Base-by-base conservation (phyloP, 2,888 invertebrate genomes). In the Tenthredo amoena region DNA sequence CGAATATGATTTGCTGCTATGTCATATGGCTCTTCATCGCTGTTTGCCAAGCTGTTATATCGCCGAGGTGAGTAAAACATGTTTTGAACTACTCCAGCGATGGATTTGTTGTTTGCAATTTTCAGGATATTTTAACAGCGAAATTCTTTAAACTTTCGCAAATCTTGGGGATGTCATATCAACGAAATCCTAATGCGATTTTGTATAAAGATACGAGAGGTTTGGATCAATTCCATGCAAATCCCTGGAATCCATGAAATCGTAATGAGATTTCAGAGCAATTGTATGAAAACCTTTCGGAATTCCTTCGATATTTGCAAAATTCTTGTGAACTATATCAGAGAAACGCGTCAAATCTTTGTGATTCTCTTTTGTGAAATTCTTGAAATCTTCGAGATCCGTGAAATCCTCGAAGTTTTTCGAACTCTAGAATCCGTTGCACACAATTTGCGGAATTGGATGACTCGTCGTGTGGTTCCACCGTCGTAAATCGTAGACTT, bases 1-100 rank as follows among this genome's bases (percentile, higher is more conserved):
- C 98, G 21, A 99, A 99, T 93, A 97, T 99, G 95, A 95, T 98
- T 92, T 98, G 98, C 94, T 98, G 98, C 90, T 97, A 98, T 92
- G 96, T 98, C 89, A 96, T 99, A 87, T 98, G 99, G 98, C 94
- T 98, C 74, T 97, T 98, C 92, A 97, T 98, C 82, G 96, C 97
- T 1, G 94, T 96, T 82, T 97, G 97, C 87, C 98, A 98, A 93
- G 94, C 95, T 72, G 95, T 97, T 83, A 96, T 97, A 90, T 95
- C 97, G 90, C 96, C 96, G 85, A 95, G 96, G 97, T 97, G 92
- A 95, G 95, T 92, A 37, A 40, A 21, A 15, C 5, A 15, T 47
- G 40, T 26, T 26, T 26, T 26, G 26, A 26, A 1, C 0, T 26
- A 26, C 26, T 0, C 26, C 26, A 26, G 37, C 4, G 34, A 34